Evolutionary conservation across 2,797 vertebrate genomes (phyloP).

Genomic region (Galagoides demidoff): DNA sequence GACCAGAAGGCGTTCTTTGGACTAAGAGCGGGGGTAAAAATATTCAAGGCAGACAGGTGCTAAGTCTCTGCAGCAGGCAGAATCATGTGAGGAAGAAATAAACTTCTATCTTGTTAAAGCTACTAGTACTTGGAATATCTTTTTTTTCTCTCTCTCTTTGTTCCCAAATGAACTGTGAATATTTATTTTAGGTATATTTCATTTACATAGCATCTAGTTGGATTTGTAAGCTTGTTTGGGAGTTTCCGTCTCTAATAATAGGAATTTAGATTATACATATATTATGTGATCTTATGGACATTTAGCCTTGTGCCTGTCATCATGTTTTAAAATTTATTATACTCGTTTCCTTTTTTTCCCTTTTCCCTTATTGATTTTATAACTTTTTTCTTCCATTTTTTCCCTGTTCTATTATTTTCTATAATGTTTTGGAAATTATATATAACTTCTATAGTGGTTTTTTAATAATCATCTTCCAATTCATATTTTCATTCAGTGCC

Average conservation of each 20-base stretch:
- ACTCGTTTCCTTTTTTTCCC: not conserved
- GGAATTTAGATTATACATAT: constrained; percentile 2
- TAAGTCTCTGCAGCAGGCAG: not conserved
- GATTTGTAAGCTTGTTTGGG: not conserved
- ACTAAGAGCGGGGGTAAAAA: not conserved
- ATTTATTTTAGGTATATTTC: constrained; percentile 24
- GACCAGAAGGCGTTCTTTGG: not conserved
- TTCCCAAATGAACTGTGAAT: not conserved
- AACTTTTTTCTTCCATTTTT: not conserved
- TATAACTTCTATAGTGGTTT: not conserved
- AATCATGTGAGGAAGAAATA: constrained; percentile 4
- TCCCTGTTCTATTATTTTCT: not conserved
- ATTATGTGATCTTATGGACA: not conserved
- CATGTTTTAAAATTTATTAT: not conserved
- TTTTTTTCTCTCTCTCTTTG: not conserved
- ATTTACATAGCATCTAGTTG: not conserved
- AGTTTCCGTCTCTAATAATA: not conserved
- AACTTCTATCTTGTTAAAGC: not conserved
- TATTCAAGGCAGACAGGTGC: not conserved
- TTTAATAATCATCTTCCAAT: not conserved
- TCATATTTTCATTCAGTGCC: constrained; percentile 7
- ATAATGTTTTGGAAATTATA: not conserved
- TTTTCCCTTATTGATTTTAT: not conserved
- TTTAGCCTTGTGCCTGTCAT: not conserved
- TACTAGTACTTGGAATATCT: not conserved